phyloP scores from a whole-genome alignment of 2,888 invertebrate species.

The Sphaerophoria taeniata region DNA sequence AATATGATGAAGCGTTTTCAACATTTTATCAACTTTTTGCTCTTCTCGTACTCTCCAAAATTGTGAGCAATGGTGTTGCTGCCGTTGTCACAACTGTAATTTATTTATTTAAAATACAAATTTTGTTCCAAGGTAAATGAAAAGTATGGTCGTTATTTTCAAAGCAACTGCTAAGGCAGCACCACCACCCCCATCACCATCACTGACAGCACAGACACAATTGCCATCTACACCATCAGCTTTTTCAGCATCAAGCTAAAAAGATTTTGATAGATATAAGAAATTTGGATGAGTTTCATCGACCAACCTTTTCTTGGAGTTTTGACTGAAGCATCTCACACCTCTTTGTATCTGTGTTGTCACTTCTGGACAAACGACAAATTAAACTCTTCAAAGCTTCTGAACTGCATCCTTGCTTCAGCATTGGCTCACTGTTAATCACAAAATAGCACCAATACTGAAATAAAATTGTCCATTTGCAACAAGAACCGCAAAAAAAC shows the following conservation, averaged over 20 bases:
- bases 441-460: slow-evolving; percentile 78
- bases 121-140: slow-evolving; percentile 41
- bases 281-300: neutral
- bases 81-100: neutral
- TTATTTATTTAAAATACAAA: slow-evolving; percentile 16
- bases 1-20: too few relatives aligned
- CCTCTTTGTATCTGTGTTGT: slow-evolving; percentile 76
- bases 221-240: neutral
- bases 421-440: slow-evolving; percentile 78
- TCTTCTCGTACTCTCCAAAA: neutral
- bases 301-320: slow-evolving; percentile 76
- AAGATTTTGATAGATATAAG: too few relatives aligned
- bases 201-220: neutral
- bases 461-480: slow-evolving; percentile 5
- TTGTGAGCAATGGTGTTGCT: neutral
- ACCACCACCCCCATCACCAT: slow-evolving; percentile 23
- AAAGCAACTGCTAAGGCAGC: slow-evolving; percentile 39
- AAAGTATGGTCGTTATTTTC: slow-evolving; percentile 36
- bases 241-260: slow-evolving; percentile 45
- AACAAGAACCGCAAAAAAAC: neutral
- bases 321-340: slow-evolving; percentile 77
- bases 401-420: slow-evolving; percentile 78
- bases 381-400: slow-evolving; percentile 77
- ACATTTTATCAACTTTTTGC: too few relatives aligned
- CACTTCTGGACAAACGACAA: slow-evolving; percentile 78